Conservation (phyloP, 2,888 invertebrate genomes). For the Ceramica pisi region DNA sequence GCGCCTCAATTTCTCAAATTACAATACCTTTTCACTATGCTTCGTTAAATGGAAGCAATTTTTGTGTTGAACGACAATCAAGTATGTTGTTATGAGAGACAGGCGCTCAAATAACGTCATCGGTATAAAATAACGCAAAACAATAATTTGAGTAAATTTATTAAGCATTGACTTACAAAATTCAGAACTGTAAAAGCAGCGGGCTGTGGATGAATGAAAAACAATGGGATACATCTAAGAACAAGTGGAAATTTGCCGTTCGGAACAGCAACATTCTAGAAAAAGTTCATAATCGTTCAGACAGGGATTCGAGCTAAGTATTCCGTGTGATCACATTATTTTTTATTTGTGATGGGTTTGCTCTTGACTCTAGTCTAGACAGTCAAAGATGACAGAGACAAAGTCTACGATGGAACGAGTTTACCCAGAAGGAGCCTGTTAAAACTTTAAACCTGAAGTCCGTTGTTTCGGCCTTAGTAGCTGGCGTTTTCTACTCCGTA, state of each 20-base stretch:
- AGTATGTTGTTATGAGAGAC: background rate
- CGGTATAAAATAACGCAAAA: background rate
- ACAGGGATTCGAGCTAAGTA: background rate
- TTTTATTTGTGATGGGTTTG: too few relatives aligned
- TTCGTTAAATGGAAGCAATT: slow-evolving; percentile 1
- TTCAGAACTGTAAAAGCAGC: background rate
- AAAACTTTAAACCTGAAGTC: too few relatives aligned
- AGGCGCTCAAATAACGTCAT: background rate
- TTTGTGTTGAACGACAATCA: slow-evolving; percentile 11
- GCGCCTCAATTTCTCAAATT: slow-evolving; percentile 47
- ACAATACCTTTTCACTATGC: slow-evolving; percentile 21
- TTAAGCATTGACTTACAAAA: background rate
- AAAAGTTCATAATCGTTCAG: background rate
- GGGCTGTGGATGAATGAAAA: background rate
- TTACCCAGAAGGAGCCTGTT: too few relatives aligned
- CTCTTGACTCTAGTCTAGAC: too few relatives aligned
- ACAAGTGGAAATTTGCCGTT: background rate
- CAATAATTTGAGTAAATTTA: background rate
- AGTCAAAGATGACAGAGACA: too few relatives aligned
- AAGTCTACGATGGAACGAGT: too few relatives aligned
- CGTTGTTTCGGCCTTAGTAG: too few relatives aligned
- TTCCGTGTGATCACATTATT: too few relatives aligned
- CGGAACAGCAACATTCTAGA: background rate
- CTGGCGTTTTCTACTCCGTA: too few relatives aligned
- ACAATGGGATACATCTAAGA: background rate